Conservation (phyloP, 2,113 vertebrate species). For the Zosterops pallidus region DNA sequence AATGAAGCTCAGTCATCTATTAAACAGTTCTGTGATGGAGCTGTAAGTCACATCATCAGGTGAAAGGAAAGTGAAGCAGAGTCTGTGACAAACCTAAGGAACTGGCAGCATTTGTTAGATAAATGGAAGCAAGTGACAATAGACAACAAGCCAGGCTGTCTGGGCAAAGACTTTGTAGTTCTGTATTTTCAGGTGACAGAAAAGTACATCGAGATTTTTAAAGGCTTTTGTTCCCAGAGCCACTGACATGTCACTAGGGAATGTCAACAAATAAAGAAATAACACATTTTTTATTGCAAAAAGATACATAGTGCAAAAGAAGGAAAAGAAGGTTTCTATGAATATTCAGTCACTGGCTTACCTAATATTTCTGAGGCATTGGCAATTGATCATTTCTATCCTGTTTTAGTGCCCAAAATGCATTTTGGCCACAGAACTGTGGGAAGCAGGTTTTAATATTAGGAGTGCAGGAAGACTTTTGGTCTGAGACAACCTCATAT, state of each 20-base stretch:
- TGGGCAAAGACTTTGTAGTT: not conserved
- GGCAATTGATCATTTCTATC: not conserved
- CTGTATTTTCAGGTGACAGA: not conserved
- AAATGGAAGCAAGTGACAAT: conserved; percentile 21
- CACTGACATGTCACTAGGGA: not conserved
- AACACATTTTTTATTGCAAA: not conserved
- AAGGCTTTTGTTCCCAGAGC: not conserved
- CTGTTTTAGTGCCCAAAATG: not conserved
- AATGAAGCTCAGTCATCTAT: conserved; percentile 17
- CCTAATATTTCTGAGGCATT: not conserved
- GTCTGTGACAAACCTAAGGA: not conserved
- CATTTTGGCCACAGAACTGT: not conserved
- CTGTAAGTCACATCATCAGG: conserved; percentile 3
- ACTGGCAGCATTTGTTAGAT: conserved; percentile 25
- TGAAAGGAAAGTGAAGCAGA: conserved; percentile 10
- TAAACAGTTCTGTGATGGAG: conserved; percentile 4
- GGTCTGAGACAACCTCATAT: not conserved
- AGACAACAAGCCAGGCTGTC: conserved; percentile 6
- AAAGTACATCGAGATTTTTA: not conserved
- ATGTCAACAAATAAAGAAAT: not conserved
- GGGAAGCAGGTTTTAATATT: not conserved
- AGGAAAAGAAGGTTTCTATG: not conserved
- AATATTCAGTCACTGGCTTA: not conserved
- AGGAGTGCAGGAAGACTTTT: not conserved
- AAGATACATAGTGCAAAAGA: not conserved